phyloP scores from a whole-genome alignment of 2,888 invertebrate genomes.

The Apamea anceps region DNA sequence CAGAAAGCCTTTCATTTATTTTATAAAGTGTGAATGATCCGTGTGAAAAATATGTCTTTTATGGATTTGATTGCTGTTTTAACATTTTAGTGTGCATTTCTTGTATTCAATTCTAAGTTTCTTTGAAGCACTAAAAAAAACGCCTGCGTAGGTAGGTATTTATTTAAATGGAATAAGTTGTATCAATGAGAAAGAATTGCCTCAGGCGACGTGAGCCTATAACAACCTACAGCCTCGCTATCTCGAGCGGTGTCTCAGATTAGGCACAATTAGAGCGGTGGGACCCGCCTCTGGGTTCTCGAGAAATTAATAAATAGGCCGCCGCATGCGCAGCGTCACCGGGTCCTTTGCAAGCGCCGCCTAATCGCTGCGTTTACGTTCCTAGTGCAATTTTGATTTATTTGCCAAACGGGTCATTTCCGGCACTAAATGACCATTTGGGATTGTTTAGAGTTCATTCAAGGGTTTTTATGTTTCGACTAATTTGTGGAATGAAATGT shows the following conservation, averaged over 20 bases:
- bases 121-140: neutral
- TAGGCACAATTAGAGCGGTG: constrained; percentile 74
- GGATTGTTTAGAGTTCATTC: constrained; percentile 71
- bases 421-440: constrained; percentile 85
- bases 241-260: constrained; percentile 67
- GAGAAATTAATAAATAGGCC: constrained; percentile 78
- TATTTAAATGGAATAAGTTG: constrained; percentile 12
- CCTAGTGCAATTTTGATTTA: constrained; percentile 89
- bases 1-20: neutral
- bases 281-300: constrained; percentile 76
- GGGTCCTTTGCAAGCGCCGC: constrained; percentile 76
- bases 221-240: constrained; percentile 20
- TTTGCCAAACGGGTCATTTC: constrained; percentile 85
- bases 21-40: neutral
- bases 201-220: constrained; percentile 30
- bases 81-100: neutral
- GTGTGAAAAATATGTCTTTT: neutral
- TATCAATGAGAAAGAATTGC: constrained; percentile 17
- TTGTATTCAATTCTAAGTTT: neutral
- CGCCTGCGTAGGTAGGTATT: neutral
- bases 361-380: constrained; percentile 77
- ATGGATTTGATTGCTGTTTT: constrained; percentile 3
- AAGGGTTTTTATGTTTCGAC: constrained; percentile 68
- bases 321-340: constrained; percentile 70
- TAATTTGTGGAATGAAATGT: constrained; percentile 65